A percentile compares a stretch with the other conserved stretches of the same genome.
These are phyloP conservation scores for Melangyna quadrimaculata DNA, from an alignment of 2,888 invertebrate genomes.

Conservation along the genomic window DNA sequence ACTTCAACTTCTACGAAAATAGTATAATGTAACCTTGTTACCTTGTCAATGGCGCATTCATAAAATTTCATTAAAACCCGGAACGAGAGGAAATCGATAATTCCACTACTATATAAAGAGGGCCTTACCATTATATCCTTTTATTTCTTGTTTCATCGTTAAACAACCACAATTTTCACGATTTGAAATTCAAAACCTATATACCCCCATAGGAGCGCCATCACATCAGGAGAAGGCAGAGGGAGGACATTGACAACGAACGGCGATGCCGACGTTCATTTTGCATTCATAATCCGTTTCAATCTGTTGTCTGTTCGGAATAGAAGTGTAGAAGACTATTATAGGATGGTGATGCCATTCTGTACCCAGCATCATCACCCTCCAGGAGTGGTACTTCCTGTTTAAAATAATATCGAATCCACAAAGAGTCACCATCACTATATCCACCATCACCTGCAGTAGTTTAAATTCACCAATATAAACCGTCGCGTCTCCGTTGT, in stretches of 20 bases:
- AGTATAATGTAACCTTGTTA: slow-evolving; percentile 34
- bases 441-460: slow-evolving; percentile 48
- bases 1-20: background rate
- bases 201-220: slow-evolving; percentile 6
- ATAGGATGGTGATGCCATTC: background rate
- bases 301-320: slow-evolving; percentile 46
- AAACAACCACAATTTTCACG: slow-evolving; percentile 61
- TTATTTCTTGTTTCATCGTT: slow-evolving; percentile 26
- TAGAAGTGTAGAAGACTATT: slow-evolving; percentile 6
- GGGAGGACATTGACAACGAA: background rate
- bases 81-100: slow-evolving; percentile 56
- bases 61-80: slow-evolving; percentile 52
- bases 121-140: background rate
- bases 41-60: slow-evolving; percentile 47
- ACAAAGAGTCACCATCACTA: slow-evolving; percentile 26
- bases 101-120: slow-evolving; percentile 26
- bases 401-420: slow-evolving; percentile 64
- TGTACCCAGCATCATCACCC: background rate
- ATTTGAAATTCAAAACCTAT: slow-evolving; percentile 69
- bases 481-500: background rate
- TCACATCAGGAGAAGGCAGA: background rate
- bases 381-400: slow-evolving; percentile 57
- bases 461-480: slow-evolving; percentile 11
- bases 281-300: slow-evolving; percentile 67
- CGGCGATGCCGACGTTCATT: slow-evolving; percentile 48